These are phyloP conservation scores for Spinus olivaceus DNA, from an alignment of 2,797 vertebrate species.

Conservation along the genomic window DNA sequence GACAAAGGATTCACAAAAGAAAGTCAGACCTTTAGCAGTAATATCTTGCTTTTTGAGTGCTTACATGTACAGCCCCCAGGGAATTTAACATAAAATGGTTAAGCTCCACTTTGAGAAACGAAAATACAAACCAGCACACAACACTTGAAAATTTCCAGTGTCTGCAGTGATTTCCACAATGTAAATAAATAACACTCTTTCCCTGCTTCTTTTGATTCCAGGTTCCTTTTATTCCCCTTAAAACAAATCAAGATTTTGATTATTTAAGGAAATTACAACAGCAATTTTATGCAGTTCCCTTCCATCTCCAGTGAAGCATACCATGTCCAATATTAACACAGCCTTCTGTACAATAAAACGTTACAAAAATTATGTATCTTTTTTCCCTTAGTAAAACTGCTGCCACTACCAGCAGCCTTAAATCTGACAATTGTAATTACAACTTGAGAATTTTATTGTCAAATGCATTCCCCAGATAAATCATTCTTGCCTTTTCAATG, in stretches of 20 bases:
- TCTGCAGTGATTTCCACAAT: neutral
- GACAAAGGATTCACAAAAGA: neutral
- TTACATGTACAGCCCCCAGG: neutral
- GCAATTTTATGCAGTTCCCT: neutral
- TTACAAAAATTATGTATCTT: constrained; percentile 9
- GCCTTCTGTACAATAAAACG: neutral
- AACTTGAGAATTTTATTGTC: constrained; percentile 31
- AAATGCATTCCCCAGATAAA: constrained; percentile 36
- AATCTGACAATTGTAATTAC: constrained; percentile 45
- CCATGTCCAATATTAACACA: neutral
- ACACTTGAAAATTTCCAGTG: neutral
- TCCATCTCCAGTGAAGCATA: constrained; percentile 11
- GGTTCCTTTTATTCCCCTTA: neutral
- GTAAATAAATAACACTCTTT: neutral
- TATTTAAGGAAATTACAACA: constrained; percentile 21
- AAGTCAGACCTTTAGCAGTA: neutral
- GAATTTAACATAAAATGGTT: neutral
- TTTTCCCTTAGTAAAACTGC: neutral
- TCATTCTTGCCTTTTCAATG: constrained; percentile 21
- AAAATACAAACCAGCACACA: neutral
- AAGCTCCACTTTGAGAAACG: neutral
- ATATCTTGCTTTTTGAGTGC: neutral
- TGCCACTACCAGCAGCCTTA: constrained; percentile 15
- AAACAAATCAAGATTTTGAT: neutral
- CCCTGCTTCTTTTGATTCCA: neutral